Percentiles rank a stretch among this genome's conserved stretches.
These are phyloP conservation scores for Pangasius mekongensis DNA, from an alignment of 2,797 vertebrate genomes.

Conservation along the genomic window DNA sequence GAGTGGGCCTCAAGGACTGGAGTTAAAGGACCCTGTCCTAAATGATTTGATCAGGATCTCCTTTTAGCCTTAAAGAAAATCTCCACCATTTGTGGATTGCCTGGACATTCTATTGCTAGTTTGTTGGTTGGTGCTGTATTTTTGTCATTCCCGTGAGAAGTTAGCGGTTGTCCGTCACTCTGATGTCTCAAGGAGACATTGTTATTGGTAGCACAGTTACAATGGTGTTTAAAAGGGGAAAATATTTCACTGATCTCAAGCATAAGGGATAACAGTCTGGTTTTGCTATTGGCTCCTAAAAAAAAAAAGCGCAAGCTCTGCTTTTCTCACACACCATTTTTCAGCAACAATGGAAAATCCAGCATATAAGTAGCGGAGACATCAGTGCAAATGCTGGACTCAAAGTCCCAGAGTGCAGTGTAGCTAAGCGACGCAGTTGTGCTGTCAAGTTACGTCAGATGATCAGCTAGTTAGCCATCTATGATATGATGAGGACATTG, in stretches of 20 bases:
- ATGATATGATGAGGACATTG: not conserved
- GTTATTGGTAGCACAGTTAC: not conserved
- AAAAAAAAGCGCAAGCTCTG: not conserved
- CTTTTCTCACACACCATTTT: not conserved
- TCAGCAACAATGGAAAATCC: not conserved
- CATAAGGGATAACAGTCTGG: not conserved
- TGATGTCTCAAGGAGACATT: not conserved
- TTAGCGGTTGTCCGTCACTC: not conserved
- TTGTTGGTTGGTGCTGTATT: not conserved
- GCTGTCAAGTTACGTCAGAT: no score
- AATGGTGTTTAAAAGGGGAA: not conserved
- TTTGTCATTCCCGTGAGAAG: not conserved
- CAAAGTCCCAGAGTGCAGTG: not conserved
- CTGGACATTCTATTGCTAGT: not conserved
- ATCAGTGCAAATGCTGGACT: not conserved
- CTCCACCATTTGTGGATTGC: not conserved
- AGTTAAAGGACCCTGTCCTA: not conserved
- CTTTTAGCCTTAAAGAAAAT: not conserved
- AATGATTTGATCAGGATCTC: not conserved
- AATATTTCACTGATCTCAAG: not conserved
- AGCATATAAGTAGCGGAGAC: not conserved
- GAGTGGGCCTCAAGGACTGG: not conserved
- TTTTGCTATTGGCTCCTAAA: not conserved
- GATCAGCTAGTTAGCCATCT: not conserved
- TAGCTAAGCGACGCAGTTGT: not conserved